Evolutionary conservation across 2,113 vertebrate genomes (phyloP), one percentile per base, ranked within the genome.

Genomic region (Actenoides hombroni): DNA sequence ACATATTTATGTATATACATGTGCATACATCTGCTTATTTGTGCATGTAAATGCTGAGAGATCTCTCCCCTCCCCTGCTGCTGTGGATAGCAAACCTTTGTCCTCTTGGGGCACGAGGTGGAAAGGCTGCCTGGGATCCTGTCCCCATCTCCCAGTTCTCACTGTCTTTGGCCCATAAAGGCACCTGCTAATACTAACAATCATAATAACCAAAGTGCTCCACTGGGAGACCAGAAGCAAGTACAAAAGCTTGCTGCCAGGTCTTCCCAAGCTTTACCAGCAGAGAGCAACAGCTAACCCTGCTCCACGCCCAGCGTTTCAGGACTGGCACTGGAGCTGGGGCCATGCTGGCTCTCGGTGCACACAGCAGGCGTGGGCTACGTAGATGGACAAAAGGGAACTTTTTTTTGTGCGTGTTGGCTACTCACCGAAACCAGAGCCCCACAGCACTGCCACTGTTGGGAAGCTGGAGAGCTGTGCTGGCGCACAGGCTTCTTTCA

Each of bases 51-150:
- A 75, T 54, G 11, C 20, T 29, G 40, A 75, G 46, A 63, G 28
- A 37, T 35, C 8, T 79, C 29, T 82, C 44, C 18, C 21, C 24
- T 77, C 39, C 48, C 15, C 25, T 83, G 20, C 54, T 87, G 54
- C 69, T 86, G 13, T 61, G 60, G 49, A 39, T 39, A 77, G 40
- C 86, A 81, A 78, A 60, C 8, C 37, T 83, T 49, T 60, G 60
- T 61, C 24, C 46, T 57, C 56, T 29, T 0, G 0, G 14, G 13
- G 8, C 60, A 51, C 0, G 0, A 86, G n/a, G 71, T 40, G 29
- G 35, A 26, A 79, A 92, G 20, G 44, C 60, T 48, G 49, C 60
- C 37, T 54, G 31, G 59, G 51, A 46, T 82, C 8, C 56, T 77
- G 29, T n/a, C 23, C 56, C 23, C 5, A 1, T 73, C 63, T 86